Evolutionary conservation across 1,140 invertebrate genomes (phyloP).

Genomic region (Pseudomyrmex cubaensis): DNA sequence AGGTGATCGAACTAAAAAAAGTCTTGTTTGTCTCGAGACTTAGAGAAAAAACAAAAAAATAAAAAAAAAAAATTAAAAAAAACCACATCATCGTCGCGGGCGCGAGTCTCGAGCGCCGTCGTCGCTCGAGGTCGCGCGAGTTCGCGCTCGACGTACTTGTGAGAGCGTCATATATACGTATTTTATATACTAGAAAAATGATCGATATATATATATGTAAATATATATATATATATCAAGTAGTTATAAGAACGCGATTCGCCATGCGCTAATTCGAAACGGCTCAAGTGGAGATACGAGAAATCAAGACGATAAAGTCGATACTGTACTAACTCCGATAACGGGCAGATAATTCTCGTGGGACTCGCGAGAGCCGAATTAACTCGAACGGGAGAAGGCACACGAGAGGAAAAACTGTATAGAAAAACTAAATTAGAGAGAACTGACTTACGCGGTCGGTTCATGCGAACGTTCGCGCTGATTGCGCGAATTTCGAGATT

Average conservation of each 20-base stretch:
- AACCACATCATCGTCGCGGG: background rate
- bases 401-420: background rate
- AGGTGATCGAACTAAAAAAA: background rate
- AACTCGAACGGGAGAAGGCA: background rate
- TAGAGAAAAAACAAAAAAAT: too few species aligned
- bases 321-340: too few species aligned
- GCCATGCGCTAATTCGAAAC: conserved; percentile 14
- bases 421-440: too few species aligned
- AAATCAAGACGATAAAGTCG: too few species aligned
- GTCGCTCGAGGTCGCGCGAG: background rate
- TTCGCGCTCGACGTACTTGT: background rate
- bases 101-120: background rate
- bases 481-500: too few species aligned
- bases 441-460: too few species aligned
- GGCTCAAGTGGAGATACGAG: conserved; percentile 15
- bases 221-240: too few species aligned
- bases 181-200: too few species aligned
- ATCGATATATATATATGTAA: too few species aligned
- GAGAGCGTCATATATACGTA: background rate
- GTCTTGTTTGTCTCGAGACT: background rate
- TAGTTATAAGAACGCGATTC: too few species aligned
- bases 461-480: too few species aligned
- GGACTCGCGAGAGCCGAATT: background rate
- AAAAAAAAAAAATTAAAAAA: background rate
- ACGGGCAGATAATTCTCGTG: background rate